A percentile compares a stretch with the other conserved stretches of the same genome.
Conservation (phyloP, 2,113 vertebrate genomes). For the Dendrocopos noguchii region DNA sequence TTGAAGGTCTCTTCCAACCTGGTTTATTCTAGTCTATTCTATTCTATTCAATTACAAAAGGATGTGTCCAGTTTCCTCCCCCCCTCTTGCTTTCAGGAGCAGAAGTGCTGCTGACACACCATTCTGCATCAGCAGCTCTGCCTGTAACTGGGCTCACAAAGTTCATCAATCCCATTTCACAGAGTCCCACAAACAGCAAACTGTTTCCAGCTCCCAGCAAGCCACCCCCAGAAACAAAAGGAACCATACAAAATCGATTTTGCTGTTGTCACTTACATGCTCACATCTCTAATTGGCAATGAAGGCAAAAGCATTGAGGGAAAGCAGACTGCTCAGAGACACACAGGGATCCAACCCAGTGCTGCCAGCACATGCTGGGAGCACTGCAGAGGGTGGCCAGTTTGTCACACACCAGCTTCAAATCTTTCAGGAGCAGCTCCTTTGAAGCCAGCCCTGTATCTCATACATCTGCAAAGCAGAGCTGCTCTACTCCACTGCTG, state of each 20-base stretch:
- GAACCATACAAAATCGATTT: background rate
- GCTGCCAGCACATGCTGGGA: background rate
- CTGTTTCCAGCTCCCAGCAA: constrained; percentile 4
- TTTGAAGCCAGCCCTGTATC: constrained; percentile 27
- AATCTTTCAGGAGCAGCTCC: background rate
- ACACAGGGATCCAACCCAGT: background rate
- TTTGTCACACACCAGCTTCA: background rate
- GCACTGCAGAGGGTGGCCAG: background rate
- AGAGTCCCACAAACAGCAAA: background rate
- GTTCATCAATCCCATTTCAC: background rate
- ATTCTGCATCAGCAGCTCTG: background rate
- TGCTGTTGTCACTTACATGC: background rate
- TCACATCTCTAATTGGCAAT: constrained; percentile 7
- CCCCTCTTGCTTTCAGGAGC: background rate
- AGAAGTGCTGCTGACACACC: background rate
- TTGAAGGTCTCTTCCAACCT: no score
- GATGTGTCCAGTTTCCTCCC: background rate
- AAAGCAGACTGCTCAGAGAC: background rate
- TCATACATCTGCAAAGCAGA: constrained; percentile 49
- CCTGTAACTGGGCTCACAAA: background rate
- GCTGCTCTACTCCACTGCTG: background rate
- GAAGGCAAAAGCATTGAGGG: background rate
- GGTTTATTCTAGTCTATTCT: no score
- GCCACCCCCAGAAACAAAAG: background rate
- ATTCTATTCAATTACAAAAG: background rate